Evolutionary conservation across 2,888 invertebrate species (phyloP).

Genomic region (Dynastes maya): DNA sequence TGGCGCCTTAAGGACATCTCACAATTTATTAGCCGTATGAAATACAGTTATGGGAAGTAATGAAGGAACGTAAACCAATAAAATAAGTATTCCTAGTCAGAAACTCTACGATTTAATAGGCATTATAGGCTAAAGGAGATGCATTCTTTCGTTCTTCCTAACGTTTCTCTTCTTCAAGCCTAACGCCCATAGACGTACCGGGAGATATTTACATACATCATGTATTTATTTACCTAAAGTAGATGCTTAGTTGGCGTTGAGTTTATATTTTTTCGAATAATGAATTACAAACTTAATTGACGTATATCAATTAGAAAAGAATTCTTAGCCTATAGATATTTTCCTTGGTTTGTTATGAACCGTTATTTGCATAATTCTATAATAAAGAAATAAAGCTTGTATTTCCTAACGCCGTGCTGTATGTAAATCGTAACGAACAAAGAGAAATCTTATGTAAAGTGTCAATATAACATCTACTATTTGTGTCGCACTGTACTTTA

Average conservation of each 20-base stretch:
- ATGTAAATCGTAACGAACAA: too few species aligned
- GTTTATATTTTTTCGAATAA: constrained; percentile 17
- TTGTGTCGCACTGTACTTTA: too few species aligned
- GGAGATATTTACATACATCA: constrained; percentile 10
- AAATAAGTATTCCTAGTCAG: constrained; percentile 26
- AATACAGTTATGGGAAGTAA: constrained; percentile 27
- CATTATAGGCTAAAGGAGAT: constrained; percentile 2
- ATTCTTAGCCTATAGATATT: neutral
- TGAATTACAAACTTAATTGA: constrained; percentile 28
- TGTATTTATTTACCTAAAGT: neutral
- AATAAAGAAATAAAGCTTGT: constrained; percentile 24
- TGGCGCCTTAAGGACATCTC: neutral
- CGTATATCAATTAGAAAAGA: constrained; percentile 28
- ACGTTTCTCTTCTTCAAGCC: neutral
- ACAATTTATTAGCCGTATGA: constrained; percentile 12
- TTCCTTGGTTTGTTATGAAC: neutral
- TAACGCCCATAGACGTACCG: neutral
- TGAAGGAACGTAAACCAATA: constrained; percentile 14
- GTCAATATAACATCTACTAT: too few species aligned
- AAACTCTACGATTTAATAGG: constrained; percentile 19
- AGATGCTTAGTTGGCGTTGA: neutral
- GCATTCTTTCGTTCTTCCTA: constrained; percentile 4
- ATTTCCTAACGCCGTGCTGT: neutral
- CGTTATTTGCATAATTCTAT: constrained; percentile 25
- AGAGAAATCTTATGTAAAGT: too few species aligned